Conservation (phyloP, 30 jellyfish, hydroid and myxozoan species). For the Clytia hemisphaerica region DNA sequence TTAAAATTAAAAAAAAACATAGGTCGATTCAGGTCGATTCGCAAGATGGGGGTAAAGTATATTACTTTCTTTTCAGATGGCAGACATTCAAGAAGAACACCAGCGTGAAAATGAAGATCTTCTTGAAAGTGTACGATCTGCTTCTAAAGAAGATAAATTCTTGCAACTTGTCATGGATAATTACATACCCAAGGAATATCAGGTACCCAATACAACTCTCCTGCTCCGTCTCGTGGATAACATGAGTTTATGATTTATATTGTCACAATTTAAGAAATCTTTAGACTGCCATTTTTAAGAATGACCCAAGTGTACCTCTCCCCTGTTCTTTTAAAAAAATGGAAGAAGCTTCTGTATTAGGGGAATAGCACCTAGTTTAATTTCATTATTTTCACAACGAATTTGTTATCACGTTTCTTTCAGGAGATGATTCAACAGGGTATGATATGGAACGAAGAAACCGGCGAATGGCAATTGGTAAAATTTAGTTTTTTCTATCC, state of each 20-base stretch:
- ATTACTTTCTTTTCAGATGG: too few species aligned
- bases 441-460: slow-evolving; percentile 86
- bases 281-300: background rate
- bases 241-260: too few species aligned
- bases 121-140: slow-evolving; percentile 77
- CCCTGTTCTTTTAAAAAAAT: too few species aligned
- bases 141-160: slow-evolving; percentile 66
- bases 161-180: slow-evolving; percentile 65
- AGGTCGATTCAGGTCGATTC: too few species aligned
- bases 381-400: too few species aligned
- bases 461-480: slow-evolving; percentile 97
- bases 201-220: too few species aligned
- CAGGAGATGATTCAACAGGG: slow-evolving; percentile 71
- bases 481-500: slow-evolving; percentile 6
- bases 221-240: too few species aligned
- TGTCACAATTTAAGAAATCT: too few species aligned
- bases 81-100: slow-evolving; percentile 85
- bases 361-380: too few species aligned
- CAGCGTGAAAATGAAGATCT: slow-evolving; percentile 88
- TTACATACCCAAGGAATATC: slow-evolving; percentile 75
- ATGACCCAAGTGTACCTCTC: background rate
- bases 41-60: too few species aligned
- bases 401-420: background rate
- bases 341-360: too few species aligned
- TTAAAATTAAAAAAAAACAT: too few species aligned